Evolutionary conservation across 2,113 vertebrate genomes (phyloP), one percentile per base, ranked within the genome.

Genomic region (Spea bombifrons): DNA sequence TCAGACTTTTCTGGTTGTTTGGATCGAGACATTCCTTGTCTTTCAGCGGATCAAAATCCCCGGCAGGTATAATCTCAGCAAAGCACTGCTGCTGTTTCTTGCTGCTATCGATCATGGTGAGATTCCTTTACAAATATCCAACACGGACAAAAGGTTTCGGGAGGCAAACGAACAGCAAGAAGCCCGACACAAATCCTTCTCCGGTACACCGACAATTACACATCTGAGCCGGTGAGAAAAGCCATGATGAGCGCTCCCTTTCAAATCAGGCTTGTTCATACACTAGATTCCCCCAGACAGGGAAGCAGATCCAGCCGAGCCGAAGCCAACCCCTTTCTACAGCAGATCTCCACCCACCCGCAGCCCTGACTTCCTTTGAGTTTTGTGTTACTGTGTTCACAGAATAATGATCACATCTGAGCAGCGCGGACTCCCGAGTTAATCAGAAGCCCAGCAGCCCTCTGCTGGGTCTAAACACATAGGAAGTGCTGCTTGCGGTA

Each of bases 91-190:
- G 91, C 86, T 90, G 90, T 83, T 93, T 92, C 86, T 93, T 93
- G 85, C 89, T 91, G 86, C 91, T 93, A 75, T 93, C 92, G 78
- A 93, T 93, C 92, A 93, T 93, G 90, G 72, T 90, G 90, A 85
- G 83, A 88, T 81, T 88, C 85, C 85, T 82, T 87, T 46, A 86
- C 57, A 61, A 17, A 76, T 57, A 68, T 88, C 85, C 84, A 89
- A 83, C 67, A 66, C 0, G 4, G 80, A 64, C 15, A 66, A 59
- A 8, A 45, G 30, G 46, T 6, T 17, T 52, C 9, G 1, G 3
- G 43, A 12, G 53, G 44, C 16, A 13, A 47, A 69, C 9, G 64
- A 47, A 66, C n/a, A 13, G 61, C 46, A 15, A 72, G 50, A 3
- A 61, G 46, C n/a, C 3, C 63, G 3, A 1, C 43, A 48, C 8